phyloP scores from a whole-genome alignment of 2,888 invertebrate species.

The Machimus atricapillus region DNA sequence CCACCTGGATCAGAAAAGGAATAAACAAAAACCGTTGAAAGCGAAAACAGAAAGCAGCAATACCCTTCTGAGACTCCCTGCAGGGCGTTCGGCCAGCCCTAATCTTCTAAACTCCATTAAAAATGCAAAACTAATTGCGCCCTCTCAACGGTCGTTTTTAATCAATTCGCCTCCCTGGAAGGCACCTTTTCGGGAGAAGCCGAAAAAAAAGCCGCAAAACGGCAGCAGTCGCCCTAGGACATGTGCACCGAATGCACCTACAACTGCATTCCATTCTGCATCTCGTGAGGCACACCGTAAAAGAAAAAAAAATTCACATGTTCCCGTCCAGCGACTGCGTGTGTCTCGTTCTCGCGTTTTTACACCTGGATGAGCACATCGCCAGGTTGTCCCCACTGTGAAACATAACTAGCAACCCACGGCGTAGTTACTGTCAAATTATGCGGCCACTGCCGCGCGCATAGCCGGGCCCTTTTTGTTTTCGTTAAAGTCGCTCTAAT shows the following conservation, averaged over 20 bases:
- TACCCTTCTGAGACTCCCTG: not conserved
- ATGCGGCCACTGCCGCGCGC: not conserved
- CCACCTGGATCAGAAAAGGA: not conserved
- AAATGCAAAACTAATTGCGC: not conserved
- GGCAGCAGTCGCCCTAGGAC: not conserved
- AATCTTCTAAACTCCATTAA: not conserved
- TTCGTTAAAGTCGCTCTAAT: not conserved
- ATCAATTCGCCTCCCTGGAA: not conserved
- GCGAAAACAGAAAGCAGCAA: not conserved
- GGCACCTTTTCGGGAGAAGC: not conserved
- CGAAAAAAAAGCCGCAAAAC: not conserved
- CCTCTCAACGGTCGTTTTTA: not conserved
- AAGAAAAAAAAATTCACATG: not conserved
- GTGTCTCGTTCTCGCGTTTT: not conserved
- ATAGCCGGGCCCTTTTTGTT: not conserved
- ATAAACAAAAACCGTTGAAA: not conserved
- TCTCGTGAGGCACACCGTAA: not conserved
- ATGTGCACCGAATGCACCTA: not conserved
- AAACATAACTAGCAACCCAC: not conserved
- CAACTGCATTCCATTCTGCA: conserved; percentile 12
- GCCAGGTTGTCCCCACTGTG: not conserved
- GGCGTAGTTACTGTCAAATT: not conserved
- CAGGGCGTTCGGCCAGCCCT: not conserved
- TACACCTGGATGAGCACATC: conserved; percentile 9
- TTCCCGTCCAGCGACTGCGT: not conserved